Evolutionary conservation across 2,888 invertebrate genomes (phyloP).

Genomic region (Cephus spinipes): DNA sequence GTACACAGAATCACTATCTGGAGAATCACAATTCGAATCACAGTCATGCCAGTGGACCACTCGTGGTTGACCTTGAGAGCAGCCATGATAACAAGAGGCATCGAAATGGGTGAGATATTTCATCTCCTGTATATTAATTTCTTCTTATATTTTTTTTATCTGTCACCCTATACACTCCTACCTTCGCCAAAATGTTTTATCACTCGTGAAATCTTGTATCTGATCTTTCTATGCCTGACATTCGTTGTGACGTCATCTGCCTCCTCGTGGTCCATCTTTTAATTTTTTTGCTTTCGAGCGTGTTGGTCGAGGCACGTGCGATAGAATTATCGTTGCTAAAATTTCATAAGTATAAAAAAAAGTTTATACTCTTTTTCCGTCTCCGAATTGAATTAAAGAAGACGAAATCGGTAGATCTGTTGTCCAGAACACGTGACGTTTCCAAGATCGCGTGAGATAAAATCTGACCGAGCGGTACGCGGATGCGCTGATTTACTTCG

Average conservation of each 20-base stretch:
- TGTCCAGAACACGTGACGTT: too few species aligned
- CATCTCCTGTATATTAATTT: neutral
- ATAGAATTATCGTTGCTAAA: neutral
- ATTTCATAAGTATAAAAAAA: neutral
- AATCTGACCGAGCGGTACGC: too few species aligned
- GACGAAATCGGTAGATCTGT: too few species aligned
- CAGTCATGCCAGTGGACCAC: slow-evolving; percentile 44
- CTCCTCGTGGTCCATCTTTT: neutral
- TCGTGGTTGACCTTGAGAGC: slow-evolving; percentile 56
- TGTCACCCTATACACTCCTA: neutral
- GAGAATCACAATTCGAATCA: slow-evolving; percentile 62
- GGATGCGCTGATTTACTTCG: too few species aligned
- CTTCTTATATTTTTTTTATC: neutral
- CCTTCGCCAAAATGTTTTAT: neutral
- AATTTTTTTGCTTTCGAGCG: neutral
- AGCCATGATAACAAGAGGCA: slow-evolving; percentile 60
- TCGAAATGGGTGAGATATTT: slow-evolving; percentile 54
- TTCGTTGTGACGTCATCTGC: neutral
- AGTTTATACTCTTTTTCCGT: neutral
- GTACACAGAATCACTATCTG: slow-evolving; percentile 55
- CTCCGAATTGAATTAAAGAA: too few species aligned
- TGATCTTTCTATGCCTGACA: too few species aligned
- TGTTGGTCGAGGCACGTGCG: neutral
- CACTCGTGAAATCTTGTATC: neutral
- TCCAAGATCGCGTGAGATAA: too few species aligned